phyloP scores from a whole-genome alignment of 2,113 vertebrate species.

The Aegithalos caudatus region DNA sequence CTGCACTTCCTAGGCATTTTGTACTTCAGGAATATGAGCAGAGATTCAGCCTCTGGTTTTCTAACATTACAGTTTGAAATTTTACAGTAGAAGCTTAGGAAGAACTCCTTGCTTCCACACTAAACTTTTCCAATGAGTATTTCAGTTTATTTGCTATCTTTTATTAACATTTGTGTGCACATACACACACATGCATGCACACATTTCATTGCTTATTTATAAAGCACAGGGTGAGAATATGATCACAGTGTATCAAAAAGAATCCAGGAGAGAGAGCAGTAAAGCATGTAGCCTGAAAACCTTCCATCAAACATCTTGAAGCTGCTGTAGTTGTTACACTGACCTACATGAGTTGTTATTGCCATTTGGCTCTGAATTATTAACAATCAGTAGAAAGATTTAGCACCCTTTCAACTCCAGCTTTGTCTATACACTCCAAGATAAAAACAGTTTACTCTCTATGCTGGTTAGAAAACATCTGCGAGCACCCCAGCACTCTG shows the following conservation, averaged over 20 bases:
- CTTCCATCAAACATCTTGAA: slow-evolving; percentile 53
- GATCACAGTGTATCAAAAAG: slow-evolving; percentile 50
- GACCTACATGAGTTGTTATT: slow-evolving; percentile 66
- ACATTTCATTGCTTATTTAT: neutral
- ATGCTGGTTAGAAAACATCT: slow-evolving; percentile 71
- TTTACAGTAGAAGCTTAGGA: neutral
- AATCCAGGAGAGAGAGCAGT: slow-evolving; percentile 51
- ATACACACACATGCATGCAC: neutral
- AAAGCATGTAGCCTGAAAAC: slow-evolving; percentile 52
- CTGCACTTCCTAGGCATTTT: slow-evolving; percentile 43
- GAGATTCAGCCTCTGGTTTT: slow-evolving; percentile 30
- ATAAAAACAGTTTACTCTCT: slow-evolving; percentile 64
- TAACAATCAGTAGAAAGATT: slow-evolving; percentile 72
- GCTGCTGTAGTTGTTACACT: slow-evolving; percentile 61
- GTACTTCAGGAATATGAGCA: neutral
- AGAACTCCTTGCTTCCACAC: slow-evolving; percentile 18
- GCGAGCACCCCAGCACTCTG: slow-evolving; percentile 65
- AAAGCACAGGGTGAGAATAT: slow-evolving; percentile 31
- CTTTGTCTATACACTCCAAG: slow-evolving; percentile 58
- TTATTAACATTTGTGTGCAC: neutral
- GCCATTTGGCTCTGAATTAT: slow-evolving; percentile 77
- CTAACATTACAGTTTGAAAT: neutral
- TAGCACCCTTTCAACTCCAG: slow-evolving; percentile 65
- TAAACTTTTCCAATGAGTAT: neutral
- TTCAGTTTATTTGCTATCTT: neutral